phyloP scores from a whole-genome alignment of 2,797 vertebrate species.

The Melanogrammus aeglefinus region DNA sequence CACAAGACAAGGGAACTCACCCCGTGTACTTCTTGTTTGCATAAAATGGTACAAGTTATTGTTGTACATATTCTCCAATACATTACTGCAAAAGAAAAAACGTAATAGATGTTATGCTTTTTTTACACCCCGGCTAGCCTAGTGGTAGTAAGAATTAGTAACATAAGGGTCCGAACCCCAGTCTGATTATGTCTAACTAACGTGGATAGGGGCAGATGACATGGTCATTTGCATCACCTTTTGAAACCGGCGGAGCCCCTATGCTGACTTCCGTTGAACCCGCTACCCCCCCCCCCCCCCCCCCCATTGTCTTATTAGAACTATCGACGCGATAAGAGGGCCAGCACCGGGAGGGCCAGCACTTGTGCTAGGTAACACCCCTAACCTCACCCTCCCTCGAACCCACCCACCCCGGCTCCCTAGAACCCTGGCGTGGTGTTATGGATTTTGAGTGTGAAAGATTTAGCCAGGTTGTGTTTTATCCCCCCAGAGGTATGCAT shows the following conservation, averaged over 20 bases:
- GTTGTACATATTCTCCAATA: slow-evolving; percentile 20
- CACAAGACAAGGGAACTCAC: neutral
- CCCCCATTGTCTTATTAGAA: neutral
- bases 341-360: neutral
- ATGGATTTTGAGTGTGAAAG: slow-evolving; percentile 55
- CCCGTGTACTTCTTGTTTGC: neutral
- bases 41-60: slow-evolving; percentile 15
- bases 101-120: slow-evolving; percentile 21
- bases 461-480: slow-evolving; percentile 66
- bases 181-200: neutral
- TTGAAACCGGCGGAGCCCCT: neutral
- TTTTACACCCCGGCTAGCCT: slow-evolving; percentile 7
- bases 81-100: slow-evolving; percentile 20
- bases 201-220: neutral
- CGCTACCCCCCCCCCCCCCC: neutral
- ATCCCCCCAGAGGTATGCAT: slow-evolving; percentile 63
- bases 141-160: neutral
- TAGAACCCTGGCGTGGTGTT: neutral
- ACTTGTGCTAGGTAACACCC: neutral
- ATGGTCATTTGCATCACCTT: neutral
- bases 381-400: neutral
- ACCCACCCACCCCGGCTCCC: neutral
- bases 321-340: neutral
- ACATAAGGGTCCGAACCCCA: neutral
- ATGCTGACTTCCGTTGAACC: neutral